Evolutionary conservation across 1,140 invertebrate genomes (phyloP), one percentile per base, ranked within the genome.

Genomic region (Bacillus rossius): DNA sequence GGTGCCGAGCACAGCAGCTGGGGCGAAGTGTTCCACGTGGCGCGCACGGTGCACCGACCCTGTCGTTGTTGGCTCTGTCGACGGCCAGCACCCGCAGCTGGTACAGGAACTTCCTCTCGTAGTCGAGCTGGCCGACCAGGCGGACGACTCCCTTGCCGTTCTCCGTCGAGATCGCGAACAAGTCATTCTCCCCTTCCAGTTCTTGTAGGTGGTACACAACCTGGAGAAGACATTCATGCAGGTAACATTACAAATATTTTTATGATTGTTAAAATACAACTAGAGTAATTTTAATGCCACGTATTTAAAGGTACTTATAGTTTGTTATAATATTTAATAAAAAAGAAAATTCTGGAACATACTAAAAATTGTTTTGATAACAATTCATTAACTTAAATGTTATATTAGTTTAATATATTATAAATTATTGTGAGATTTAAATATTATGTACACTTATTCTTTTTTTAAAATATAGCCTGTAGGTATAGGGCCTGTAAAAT

Each of bases 111-210:
- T 94, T 92, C 43, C 76, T 81, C 69, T 96, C 94, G 68, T 94
- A 96, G 75, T 96, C 93, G 50, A 96, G 77, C 14, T 79, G 71
- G 37, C 86, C 86, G 45, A 86, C 79, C 8, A 96, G 76, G 59
- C 86, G 81, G 23, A 96, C 78, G 1, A 95, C 81, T n/a, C 91
- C 93, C 80, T 91, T 91, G 2, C 92, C 91, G 65, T 92, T 89
- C 19, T 88, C 78, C 1, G 92, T 95, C 61, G 86, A 83, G 41
- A 96, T 84, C 14, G 84, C 81, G 71, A 96, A 96, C 41, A 84
- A 71, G 50, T 78, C 76, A 45, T 84, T 82, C 61, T 92, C 89
- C 5, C 85, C 86, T 55, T 92, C 89, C 17, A 87, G 72, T 69
- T 92, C 89, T 79, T 92, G 84, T n/a, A 79, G 59, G 52, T 71